Evolutionary conservation across 2,888 invertebrate species (phyloP).

Genomic region (Girardia tigrina): DNA sequence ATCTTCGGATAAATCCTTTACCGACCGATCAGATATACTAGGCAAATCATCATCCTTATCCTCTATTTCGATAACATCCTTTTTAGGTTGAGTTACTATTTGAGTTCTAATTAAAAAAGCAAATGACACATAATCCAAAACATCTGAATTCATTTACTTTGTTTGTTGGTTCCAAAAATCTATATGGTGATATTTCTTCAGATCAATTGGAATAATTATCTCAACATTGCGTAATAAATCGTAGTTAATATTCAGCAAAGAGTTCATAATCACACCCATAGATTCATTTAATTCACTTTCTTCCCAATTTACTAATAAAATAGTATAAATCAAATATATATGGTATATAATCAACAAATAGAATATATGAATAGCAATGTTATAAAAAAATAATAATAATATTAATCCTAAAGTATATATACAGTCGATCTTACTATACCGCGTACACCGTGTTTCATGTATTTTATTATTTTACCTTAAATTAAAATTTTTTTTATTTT

Average conservation of each 20-base stretch:
- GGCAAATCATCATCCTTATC: neutral
- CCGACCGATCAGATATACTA: neutral
- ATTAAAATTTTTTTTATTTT: too few relatives aligned
- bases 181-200: neutral
- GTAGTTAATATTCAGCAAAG: neutral
- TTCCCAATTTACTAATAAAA: slow-evolving; percentile 7
- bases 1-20: neutral
- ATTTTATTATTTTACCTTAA: too few relatives aligned
- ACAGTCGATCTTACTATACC: too few relatives aligned
- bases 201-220: neutral
- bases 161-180: too few relatives aligned
- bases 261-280: neutral
- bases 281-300: neutral
- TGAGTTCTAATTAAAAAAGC: too few relatives aligned
- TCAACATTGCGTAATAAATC: neutral
- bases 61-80: neutral
- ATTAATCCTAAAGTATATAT: too few relatives aligned
- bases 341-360: too few relatives aligned
- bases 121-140: too few relatives aligned
- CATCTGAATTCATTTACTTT: too few relatives aligned
- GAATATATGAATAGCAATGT: too few relatives aligned
- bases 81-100: neutral
- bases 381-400: too few relatives aligned
- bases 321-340: neutral
- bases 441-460: too few relatives aligned